Evolutionary conservation across 2,888 invertebrate species (phyloP).

Genomic region (Agrypnus murinus): DNA sequence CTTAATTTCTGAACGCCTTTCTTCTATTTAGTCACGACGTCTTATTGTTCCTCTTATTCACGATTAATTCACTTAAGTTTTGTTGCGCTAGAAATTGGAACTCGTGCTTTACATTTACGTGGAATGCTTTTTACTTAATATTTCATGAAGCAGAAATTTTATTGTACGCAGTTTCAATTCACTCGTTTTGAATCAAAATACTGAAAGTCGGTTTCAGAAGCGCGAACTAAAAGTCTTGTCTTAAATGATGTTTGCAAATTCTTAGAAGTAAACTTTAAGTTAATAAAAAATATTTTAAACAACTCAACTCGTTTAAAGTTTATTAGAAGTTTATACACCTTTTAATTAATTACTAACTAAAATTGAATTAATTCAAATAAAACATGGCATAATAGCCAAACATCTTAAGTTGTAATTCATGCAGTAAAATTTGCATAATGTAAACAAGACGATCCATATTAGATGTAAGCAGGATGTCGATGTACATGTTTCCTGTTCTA

Average conservation of each 20-base stretch:
- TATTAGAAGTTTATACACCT: too few relatives aligned
- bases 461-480: slow-evolving; percentile 5
- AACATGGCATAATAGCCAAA: too few relatives aligned
- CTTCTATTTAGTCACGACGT: slow-evolving; percentile 33
- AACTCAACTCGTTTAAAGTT: too few relatives aligned
- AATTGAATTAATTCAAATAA: too few relatives aligned
- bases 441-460: slow-evolving; percentile 6
- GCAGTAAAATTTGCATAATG: background rate
- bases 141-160: slow-evolving; percentile 16
- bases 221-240: too few relatives aligned
- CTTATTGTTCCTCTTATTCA: slow-evolving; percentile 34
- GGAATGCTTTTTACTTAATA: slow-evolving; percentile 16
- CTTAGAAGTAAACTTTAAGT: too few relatives aligned
- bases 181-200: background rate
- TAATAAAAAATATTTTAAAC: too few relatives aligned
- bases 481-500: slow-evolving; percentile 4
- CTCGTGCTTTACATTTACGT: slow-evolving; percentile 11
- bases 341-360: too few relatives aligned
- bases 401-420: too few relatives aligned
- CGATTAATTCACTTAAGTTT: slow-evolving; percentile 42
- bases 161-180: background rate
- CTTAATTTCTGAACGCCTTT: slow-evolving; percentile 32
- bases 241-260: too few relatives aligned
- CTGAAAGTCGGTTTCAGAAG: background rate
- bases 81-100: slow-evolving; percentile 7